Percentiles rank a stretch among this genome's conserved stretches.
Evolutionary conservation across 2,113 vertebrate genomes (phyloP).

Genomic region (Urocynchramus pylzowi): DNA sequence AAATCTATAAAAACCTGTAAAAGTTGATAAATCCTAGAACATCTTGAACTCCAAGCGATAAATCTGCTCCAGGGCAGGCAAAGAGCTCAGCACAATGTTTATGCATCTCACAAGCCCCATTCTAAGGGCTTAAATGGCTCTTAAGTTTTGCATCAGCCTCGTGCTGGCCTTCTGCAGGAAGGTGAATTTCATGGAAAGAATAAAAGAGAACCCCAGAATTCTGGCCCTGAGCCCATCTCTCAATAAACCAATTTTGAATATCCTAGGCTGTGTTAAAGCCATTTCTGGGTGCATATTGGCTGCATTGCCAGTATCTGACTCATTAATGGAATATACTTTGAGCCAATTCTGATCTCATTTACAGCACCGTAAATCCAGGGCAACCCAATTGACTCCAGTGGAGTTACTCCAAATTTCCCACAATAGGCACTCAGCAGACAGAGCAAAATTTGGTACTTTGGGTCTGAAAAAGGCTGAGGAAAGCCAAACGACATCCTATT

Average conservation of each 20-base stretch:
- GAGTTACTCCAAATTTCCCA: slow-evolving; percentile 60
- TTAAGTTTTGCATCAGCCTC: slow-evolving; percentile 19
- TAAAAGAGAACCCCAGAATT: slow-evolving; percentile 36
- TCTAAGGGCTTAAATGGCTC: slow-evolving; percentile 13
- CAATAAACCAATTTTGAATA: slow-evolving; percentile 57
- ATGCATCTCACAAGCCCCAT: not conserved
- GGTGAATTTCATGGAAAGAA: slow-evolving; percentile 55
- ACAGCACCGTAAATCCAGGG: slow-evolving; percentile 56
- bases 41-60: not conserved
- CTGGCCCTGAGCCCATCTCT: slow-evolving; percentile 45
- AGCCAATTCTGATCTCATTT: slow-evolving; percentile 70
- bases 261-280: slow-evolving; percentile 44
- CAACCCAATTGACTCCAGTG: slow-evolving; percentile 46
- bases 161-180: not conserved
- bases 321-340: slow-evolving; percentile 56
- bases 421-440: slow-evolving; percentile 40
- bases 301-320: slow-evolving; percentile 57
- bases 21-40: slow-evolving; percentile 41
- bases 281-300: slow-evolving; percentile 48
- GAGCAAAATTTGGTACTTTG: slow-evolving; percentile 8
- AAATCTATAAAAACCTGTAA: slow-evolving; percentile 37
- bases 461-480: slow-evolving; percentile 13
- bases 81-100: not conserved
- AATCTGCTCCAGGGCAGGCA: slow-evolving; percentile 31
- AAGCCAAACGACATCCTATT: slow-evolving; percentile 20